Evolutionary conservation across 1,140 invertebrate genomes (phyloP).

Genomic region (Sitobion miscanthi): DNA sequence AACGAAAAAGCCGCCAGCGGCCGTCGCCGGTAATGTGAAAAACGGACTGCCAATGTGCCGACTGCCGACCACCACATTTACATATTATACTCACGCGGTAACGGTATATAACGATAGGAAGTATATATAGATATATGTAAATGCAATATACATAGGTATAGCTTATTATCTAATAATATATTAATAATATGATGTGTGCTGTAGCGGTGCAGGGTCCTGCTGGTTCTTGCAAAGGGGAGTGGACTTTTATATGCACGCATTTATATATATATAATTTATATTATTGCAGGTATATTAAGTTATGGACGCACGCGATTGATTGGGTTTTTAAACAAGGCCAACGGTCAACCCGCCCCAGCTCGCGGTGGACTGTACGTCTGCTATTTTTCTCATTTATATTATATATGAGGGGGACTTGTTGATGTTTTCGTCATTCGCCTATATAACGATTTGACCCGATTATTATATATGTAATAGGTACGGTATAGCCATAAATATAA

Average conservation of each 20-base stretch:
- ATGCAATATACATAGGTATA: neutral
- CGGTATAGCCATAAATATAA: no score
- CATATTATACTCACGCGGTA: neutral
- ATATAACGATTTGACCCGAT: neutral
- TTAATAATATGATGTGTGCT: conserved; percentile 5
- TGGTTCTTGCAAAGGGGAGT: neutral
- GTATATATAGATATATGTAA: neutral
- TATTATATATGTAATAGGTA: neutral
- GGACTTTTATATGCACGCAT: neutral
- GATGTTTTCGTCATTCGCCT: neutral
- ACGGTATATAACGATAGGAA: neutral
- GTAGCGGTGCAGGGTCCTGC: neutral
- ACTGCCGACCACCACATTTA: neutral
- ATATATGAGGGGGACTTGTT: neutral
- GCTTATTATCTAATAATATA: neutral
- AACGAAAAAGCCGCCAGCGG: neutral
- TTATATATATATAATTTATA: neutral
- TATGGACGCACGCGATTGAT: conserved; percentile 29
- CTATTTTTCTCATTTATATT: neutral
- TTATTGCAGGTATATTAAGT: neutral
- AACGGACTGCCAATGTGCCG: neutral
- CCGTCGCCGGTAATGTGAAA: neutral
- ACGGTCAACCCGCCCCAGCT: neutral
- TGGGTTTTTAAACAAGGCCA: conserved; percentile 15
- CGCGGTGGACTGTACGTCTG: neutral